These are phyloP conservation scores for Helogale parvula DNA, from an alignment of 2,113 vertebrate species.

Conservation along the genomic window DNA sequence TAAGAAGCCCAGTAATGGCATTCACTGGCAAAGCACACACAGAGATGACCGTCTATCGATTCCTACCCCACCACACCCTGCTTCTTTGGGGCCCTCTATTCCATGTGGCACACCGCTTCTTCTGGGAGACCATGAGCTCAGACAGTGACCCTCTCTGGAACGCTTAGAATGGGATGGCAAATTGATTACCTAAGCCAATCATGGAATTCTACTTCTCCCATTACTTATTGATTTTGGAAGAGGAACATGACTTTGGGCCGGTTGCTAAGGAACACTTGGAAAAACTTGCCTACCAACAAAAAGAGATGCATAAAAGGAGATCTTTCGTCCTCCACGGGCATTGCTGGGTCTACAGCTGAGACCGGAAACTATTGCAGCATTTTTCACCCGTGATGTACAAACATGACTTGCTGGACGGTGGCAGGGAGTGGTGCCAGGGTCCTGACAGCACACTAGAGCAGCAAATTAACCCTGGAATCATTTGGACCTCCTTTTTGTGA, in stretches of 20 bases:
- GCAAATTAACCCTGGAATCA: neutral
- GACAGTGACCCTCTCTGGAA: neutral
- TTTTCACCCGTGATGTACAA: neutral
- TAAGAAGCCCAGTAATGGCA: neutral
- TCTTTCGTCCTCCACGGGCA: neutral
- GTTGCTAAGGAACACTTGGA: neutral
- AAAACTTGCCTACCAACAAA: neutral
- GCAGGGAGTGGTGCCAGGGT: neutral
- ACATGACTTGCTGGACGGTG: neutral
- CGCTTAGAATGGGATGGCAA: neutral
- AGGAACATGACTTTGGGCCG: neutral
- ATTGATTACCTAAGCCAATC: neutral
- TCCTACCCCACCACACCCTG: too few species aligned
- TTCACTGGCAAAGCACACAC: neutral
- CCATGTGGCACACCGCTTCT: accelerated
- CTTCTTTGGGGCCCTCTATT: neutral
- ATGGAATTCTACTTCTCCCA: neutral
- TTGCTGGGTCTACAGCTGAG: neutral
- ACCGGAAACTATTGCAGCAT: neutral
- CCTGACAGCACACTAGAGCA: neutral
- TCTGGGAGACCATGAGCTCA: neutral
- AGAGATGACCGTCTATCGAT: too few species aligned
- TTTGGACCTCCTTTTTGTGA: neutral
- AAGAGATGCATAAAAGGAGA: neutral
- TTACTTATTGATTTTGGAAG: neutral